A percentile compares a stretch with the other conserved stretches of the same genome.
Evolutionary conservation across 23 tunicate genomes (phyloP).

Genomic region (Phallusia fumigata): DNA sequence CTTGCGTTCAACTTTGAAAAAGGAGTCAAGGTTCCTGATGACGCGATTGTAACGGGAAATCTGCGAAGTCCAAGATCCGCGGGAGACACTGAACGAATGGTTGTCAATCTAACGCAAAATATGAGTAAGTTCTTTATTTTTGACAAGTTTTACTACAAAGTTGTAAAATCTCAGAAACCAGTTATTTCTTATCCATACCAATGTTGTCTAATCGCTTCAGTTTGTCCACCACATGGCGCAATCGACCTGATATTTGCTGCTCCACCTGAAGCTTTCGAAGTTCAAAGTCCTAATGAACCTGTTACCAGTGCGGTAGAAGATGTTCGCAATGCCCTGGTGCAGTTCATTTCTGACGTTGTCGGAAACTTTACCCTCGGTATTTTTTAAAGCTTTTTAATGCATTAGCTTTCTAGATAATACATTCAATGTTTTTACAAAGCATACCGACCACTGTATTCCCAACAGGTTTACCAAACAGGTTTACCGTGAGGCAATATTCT

Average conservation of each 20-base stretch:
- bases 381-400: too few species aligned
- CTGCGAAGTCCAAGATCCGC: constrained; percentile 22
- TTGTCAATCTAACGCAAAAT: constrained; percentile 33
- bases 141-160: too few species aligned
- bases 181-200: too few species aligned
- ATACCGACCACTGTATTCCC: too few species aligned
- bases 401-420: too few species aligned
- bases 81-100: constrained; percentile 39
- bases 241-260: constrained; percentile 54
- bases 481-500: too few species aligned
- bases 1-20: constrained; percentile 39
- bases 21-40: constrained; percentile 28
- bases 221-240: constrained; percentile 74
- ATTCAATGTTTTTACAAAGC: too few species aligned
- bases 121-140: constrained; percentile 41
- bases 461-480: too few species aligned
- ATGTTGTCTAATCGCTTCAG: constrained; percentile 23
- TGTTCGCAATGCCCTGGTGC: background rate
- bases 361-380: constrained; percentile 11
- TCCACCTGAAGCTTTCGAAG: constrained; percentile 22
- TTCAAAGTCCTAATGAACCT: background rate
- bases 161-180: too few species aligned
- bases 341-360: background rate
- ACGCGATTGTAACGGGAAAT: constrained; percentile 15
- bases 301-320: background rate